Base-by-base conservation (phyloP, 2,888 invertebrate species). In the Melieria omissa region DNA sequence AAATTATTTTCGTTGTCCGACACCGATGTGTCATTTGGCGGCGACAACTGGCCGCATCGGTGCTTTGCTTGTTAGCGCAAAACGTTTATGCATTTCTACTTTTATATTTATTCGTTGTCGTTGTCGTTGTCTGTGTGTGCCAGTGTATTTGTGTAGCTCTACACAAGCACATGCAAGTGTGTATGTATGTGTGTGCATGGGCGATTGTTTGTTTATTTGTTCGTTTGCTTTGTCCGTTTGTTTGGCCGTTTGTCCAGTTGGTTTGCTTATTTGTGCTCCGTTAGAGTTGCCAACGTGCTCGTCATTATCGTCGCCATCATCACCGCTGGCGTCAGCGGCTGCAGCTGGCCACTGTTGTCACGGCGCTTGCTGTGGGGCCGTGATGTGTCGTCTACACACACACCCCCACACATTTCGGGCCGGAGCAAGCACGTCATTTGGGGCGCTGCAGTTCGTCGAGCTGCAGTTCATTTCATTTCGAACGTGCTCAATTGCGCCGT, bases 401-500 rank as follows among this genome's bases (percentile, higher is more conserved):
- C 29, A 29, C 29, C 2, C 29, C 2, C 1, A 29, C 29, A 29
- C 29, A 29, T 29, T 29, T 29, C 29, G 29, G 29, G 29, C 29
- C 29, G 29, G 29, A 29, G 29, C 29, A 29, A 29, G 29, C 29
- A 2, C 29, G 1, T 29, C 29, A 29, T 29, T 29, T 29, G 29
- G 29, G 29, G 29, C 29, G 29, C 29, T 2, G 0, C 29, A 29
- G 29, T 29, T 29, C 29, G 29, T 29, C 29, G 1, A 49, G 82
- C 61, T 52, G 61, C 67, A 67, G 61, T 68, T 62, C 62, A 69
- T 62, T 69, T 68, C 54, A 45, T 83, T 81, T 81, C 79, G 81
- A 83, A 81, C 83, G 81, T 81, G 81, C 83, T 80, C 81, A 82
- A 81, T 81, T 81, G 82, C 82, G 81, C 76, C 77, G 82, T 77